Evolutionary conservation across 2,888 invertebrate species (phyloP).

Genomic region (Myopa testacea): DNA sequence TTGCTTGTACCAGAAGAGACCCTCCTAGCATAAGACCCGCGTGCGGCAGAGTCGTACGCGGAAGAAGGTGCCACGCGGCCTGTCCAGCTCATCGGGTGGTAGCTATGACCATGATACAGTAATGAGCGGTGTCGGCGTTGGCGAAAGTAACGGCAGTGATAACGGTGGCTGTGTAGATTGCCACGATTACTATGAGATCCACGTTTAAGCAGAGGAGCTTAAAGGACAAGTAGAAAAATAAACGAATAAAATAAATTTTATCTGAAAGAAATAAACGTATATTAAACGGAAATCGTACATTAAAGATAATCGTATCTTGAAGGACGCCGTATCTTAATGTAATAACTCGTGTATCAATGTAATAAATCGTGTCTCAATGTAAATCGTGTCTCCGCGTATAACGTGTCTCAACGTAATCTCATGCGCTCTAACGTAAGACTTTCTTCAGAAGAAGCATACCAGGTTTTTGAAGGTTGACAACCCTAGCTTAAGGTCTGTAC

Average conservation of each 20-base stretch:
- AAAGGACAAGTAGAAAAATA: background rate
- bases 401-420: no score
- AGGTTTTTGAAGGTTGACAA: conserved; percentile 16
- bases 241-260: background rate
- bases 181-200: conserved; percentile 72
- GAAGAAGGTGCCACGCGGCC: conserved; percentile 68
- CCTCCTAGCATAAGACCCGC: conserved; percentile 76
- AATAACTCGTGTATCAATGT: background rate
- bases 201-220: conserved; percentile 69
- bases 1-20: conserved; percentile 76
- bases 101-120: conserved; percentile 34
- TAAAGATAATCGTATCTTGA: background rate
- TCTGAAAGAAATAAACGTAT: background rate
- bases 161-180: conserved; percentile 66
- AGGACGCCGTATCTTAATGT: background rate
- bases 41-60: conserved; percentile 75
- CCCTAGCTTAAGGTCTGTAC: conserved; percentile 16
- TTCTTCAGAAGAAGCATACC: background rate
- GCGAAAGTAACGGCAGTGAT: conserved; percentile 49
- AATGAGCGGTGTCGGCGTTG: conserved; percentile 20
- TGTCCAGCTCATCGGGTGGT: conserved; percentile 51
- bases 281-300: background rate
- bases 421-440: background rate
- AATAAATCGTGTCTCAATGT: no score
- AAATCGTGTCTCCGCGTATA: no score